Conservation (phyloP, 2,113 vertebrate species). For the Neogale vison region DNA sequence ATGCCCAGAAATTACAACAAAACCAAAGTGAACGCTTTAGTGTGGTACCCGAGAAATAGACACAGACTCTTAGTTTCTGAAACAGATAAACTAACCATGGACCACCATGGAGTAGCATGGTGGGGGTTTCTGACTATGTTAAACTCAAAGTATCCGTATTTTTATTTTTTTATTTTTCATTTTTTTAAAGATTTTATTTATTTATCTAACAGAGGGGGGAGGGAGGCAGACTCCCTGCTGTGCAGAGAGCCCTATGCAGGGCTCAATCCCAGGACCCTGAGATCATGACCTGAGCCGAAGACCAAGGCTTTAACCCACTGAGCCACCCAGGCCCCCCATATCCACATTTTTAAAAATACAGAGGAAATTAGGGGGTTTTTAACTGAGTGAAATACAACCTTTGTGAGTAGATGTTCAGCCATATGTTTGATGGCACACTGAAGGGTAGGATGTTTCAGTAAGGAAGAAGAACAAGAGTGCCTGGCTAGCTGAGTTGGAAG, state of each 20-base stretch:
- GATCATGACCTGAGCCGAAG: too few relatives aligned
- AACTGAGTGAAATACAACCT: not conserved
- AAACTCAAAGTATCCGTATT: not conserved
- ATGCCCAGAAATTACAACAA: not conserved
- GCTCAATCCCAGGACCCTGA: too few relatives aligned
- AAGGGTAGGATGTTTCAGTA: not conserved
- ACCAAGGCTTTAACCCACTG: too few relatives aligned
- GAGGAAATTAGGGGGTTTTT: not conserved
- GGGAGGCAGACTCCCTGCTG: too few relatives aligned
- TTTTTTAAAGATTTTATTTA: too few relatives aligned
- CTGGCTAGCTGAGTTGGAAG: not conserved
- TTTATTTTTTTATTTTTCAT: too few relatives aligned
- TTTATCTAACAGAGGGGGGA: too few relatives aligned
- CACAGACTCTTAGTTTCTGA: not conserved
- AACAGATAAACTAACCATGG: not conserved
- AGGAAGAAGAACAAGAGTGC: not conserved
- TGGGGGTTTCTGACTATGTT: not conserved
- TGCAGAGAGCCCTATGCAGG: too few relatives aligned
- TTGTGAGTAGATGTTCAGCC: not conserved
- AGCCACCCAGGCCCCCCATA: not conserved
- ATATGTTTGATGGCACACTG: not conserved
- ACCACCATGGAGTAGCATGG: not conserved
- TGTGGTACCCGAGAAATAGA: not conserved
- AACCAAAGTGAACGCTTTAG: not conserved
- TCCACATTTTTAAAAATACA: not conserved